phyloP scores from a whole-genome alignment of 2,797 vertebrate genomes.

The Selene dorsalis region DNA sequence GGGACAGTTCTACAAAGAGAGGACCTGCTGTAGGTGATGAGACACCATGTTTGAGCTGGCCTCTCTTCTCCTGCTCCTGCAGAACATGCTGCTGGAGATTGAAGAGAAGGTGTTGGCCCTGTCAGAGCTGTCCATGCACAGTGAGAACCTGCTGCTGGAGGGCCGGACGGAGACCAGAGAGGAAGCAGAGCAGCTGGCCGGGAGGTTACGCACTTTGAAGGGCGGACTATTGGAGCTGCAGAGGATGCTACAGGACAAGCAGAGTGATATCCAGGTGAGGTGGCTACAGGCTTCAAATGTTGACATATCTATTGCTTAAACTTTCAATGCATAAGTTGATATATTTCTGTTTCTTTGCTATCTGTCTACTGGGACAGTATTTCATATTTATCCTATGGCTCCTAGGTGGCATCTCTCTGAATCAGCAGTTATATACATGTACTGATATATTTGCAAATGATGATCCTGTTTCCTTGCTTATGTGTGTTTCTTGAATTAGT shows the following conservation, averaged over 20 bases:
- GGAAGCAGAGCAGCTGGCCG: slow-evolving; percentile 90
- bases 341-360: not conserved
- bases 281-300: not conserved
- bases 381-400: slow-evolving; percentile 49
- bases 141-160: slow-evolving; percentile 93
- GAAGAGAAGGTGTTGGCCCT: slow-evolving; percentile 94
- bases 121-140: slow-evolving; percentile 93
- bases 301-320: not conserved
- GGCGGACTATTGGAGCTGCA: slow-evolving; percentile 94
- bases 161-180: slow-evolving; percentile 86
- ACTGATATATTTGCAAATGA: not conserved
- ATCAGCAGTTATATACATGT: not conserved
- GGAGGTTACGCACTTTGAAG: slow-evolving; percentile 89
- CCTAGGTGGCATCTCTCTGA: not conserved
- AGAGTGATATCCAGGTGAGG: slow-evolving; percentile 92
- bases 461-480: not conserved
- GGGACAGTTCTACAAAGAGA: slow-evolving; percentile 18
- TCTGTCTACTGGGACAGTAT: slow-evolving; percentile 31
- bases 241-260: slow-evolving; percentile 92
- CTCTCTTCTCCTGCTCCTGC: slow-evolving; percentile 86
- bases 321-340: not conserved
- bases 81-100: slow-evolving; percentile 98
- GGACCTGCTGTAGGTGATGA: slow-evolving; percentile 14
- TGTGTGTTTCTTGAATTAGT: not conserved
- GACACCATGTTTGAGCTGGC: slow-evolving; percentile 86